Base-by-base conservation (phyloP, 2,797 vertebrate genomes). In the Cacajao melanocephalus region DNA sequence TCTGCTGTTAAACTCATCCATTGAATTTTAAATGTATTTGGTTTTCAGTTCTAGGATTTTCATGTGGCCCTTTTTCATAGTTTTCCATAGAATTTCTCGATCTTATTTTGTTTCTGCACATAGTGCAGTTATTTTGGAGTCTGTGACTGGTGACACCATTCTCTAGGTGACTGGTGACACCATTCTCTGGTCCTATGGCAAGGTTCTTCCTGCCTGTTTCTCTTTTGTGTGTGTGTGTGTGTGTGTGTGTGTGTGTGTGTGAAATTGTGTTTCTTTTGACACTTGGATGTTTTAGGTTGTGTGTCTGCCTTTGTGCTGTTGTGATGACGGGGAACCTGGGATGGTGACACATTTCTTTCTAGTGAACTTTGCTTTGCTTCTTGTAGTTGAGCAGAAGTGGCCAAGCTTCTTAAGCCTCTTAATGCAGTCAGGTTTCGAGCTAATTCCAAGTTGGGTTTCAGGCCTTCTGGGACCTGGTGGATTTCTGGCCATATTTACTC, bases 301-400 rank as follows among this genome's bases (percentile, higher is more conserved):
- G 0, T 48, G 19, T 2, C 48, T 6, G 50, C 11, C 50, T 75
- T 5, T 46, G 14, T 15, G 26, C 85, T 92, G 8, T 19, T 2
- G 41, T 33, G 44, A 9, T 11, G 0, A 20, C 0, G 3, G 9
- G 9, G n/a, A 4, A 14, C 19, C 41, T 10, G 14, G 19, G 7
- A 14, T 36, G 30, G 19, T 41, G 10, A 44, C 6, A 2, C 2
- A 0, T 1, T 22, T 36, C 50, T 61, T 19, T 41, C 22, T 14
- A 10, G 0, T 36, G 10, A 36, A 0, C 41, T 52, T 85, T 11
- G 14, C 5, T 28, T 72, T 85, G 44, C 52, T 80, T 78, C 48
- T 44, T 75, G 3, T 13, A 46, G 36, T n/a, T 44, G 5, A 26
- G 15, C 28, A 39, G 17, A 82, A 36, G 12, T 24, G n/a, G 36